These are phyloP conservation scores for Polyergus mexicanus DNA, from an alignment of 1,140 invertebrate genomes.

Conservation along the genomic window DNA sequence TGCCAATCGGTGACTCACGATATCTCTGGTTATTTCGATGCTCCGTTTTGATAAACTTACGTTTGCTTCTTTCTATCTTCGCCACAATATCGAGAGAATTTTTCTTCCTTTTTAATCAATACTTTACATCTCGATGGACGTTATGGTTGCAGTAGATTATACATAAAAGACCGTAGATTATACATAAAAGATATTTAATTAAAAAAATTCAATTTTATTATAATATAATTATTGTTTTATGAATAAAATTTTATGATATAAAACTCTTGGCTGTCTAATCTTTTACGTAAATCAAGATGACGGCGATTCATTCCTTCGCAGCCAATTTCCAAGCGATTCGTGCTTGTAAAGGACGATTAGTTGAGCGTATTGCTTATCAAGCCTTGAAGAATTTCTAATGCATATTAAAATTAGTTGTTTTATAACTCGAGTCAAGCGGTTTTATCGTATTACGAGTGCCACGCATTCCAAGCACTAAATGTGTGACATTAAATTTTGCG, in stretches of 20 bases:
- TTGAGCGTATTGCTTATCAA: constrained; percentile 13
- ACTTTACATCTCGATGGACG: constrained; percentile 12
- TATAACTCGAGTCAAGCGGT: not conserved
- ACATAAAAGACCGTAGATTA: not conserved
- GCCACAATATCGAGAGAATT: not conserved
- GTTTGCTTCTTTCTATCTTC: constrained; percentile 17
- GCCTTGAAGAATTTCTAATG: not conserved
- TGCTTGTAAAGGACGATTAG: not conserved
- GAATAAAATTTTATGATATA: not conserved
- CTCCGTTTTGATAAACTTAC: constrained; percentile 42
- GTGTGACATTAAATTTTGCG: not conserved
- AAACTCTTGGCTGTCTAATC: not conserved
- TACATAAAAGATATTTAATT: constrained; percentile 18
- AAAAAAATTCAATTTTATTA: constrained; percentile 12
- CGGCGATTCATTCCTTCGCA: not conserved
- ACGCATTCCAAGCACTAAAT: not conserved
- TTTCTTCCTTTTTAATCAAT: constrained; percentile 31
- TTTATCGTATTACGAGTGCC: not conserved
- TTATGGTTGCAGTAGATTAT: constrained; percentile 20
- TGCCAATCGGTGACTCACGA: constrained; percentile 1
- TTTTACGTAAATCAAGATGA: not conserved
- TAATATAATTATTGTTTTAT: constrained; percentile 10
- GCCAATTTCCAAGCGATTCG: constrained; percentile 31
- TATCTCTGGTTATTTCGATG: constrained; percentile 38
- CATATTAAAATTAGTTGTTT: not conserved